Evolutionary conservation across 1,140 invertebrate species (phyloP), one percentile per base, ranked within the genome.

Genomic region (Neotoxoptera formosana): DNA sequence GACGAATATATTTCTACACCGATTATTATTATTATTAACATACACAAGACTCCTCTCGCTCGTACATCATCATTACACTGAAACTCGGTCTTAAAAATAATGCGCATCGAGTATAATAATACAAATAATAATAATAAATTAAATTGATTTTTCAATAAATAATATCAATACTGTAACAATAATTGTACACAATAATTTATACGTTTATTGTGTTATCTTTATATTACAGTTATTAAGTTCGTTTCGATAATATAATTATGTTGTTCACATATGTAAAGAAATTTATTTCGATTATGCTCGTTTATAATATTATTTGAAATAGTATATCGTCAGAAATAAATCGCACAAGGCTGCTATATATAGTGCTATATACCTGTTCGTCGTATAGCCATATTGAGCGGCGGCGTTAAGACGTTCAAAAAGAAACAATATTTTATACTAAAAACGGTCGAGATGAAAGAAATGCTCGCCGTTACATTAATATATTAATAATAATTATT

Each of bases 81-180:
- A 34, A 76, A 76, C 30, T n/a, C 30, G 17, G 60, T 30, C 14
- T 76, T 23, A 53, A 30, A 76, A n/a, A 76, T 53, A 76, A n/a
- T n/a, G 60, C 60, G 60, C 14, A 20, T 76, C 21, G 0, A 76
- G 60, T 76, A 67, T 0, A 60, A 60, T 30, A 60, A n/a, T 30
- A 41, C 41, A 41, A 67, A 67, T 76, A 76, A 76, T 76, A 76
- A 76, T n/a, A 76, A 76, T 76, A n/a, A n/a, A 76, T 76, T n/a
- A 76, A 76, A 76, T 76, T 11, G 60, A 11, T 34, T 76, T 76
- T 76, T 76, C 60, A 76, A n/a, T 34, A 76, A 76, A 76, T 76
- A n/a, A 76, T 76, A 76, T n/a, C n/a, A 76, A 23, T 53, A 34
- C n/a, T 7, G 11, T 14, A n/a, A 67, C 14, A n/a, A 67, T 67